Percentiles rank a stretch among this genome's conserved stretches.
Evolutionary conservation across 1,140 invertebrate genomes (phyloP).

Genomic region (Zaprionus vittiger): DNA sequence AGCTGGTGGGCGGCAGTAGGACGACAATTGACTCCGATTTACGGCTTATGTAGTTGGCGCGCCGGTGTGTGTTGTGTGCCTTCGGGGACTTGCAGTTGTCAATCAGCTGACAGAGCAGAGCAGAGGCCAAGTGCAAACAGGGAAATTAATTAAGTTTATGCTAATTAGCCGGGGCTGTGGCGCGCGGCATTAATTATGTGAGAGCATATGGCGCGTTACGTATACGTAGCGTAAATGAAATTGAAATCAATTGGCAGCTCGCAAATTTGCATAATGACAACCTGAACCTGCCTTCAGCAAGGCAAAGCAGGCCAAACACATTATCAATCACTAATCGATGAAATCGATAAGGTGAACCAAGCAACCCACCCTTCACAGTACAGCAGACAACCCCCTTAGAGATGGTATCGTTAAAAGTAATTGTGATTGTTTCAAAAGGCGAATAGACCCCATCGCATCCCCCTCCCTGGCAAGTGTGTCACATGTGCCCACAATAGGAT

Average conservation of each 20-base stretch:
- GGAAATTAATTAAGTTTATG: constrained; percentile 77
- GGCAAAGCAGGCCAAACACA: constrained; percentile 59
- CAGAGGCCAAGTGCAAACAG: constrained; percentile 46
- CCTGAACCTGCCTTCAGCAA: constrained; percentile 34
- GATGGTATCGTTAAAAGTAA: constrained; percentile 26
- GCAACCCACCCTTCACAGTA: neutral
- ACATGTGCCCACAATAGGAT: neutral
- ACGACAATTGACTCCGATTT: constrained; percentile 37
- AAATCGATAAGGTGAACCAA: constrained; percentile 66
- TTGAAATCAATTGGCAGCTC: constrained; percentile 65
- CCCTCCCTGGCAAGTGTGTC: neutral
- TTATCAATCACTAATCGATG: constrained; percentile 77
- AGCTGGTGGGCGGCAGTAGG: neutral
- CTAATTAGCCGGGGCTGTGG: constrained; percentile 62
- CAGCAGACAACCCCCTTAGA: neutral
- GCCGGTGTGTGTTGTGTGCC: neutral
- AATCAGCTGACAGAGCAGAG: constrained; percentile 16
- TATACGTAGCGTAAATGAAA: constrained; percentile 65
- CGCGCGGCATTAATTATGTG: constrained; percentile 61
- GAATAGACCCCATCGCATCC: neutral
- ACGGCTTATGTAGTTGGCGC: constrained; percentile 5
- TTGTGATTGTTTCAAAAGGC: neutral
- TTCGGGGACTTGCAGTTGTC: constrained; percentile 42
- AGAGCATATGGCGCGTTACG: constrained; percentile 48
- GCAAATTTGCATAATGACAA: constrained; percentile 69